Conservation (phyloP, 2,797 vertebrate species). For the Microctenopoma stevenorrisi region DNA sequence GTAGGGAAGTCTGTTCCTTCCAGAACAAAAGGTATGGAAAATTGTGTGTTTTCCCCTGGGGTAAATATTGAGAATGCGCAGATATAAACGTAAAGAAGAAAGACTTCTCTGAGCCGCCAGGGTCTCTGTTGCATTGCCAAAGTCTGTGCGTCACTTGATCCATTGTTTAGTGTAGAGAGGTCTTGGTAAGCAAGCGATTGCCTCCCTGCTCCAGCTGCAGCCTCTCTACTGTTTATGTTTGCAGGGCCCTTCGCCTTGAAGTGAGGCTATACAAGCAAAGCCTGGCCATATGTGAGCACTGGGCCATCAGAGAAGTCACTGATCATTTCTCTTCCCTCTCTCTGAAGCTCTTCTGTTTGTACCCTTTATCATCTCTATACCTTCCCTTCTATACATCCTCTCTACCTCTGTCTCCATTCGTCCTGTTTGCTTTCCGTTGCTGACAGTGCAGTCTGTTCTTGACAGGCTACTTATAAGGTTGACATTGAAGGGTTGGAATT, state of each 20-base stretch:
- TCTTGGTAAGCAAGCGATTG: slow-evolving; percentile 77
- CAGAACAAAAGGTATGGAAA: slow-evolving; percentile 74
- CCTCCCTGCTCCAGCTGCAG: slow-evolving; percentile 78
- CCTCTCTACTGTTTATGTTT: slow-evolving; percentile 83
- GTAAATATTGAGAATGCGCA: slow-evolving; percentile 83
- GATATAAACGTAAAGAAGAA: slow-evolving; percentile 74
- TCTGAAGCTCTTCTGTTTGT: slow-evolving; percentile 8
- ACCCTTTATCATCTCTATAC: background rate
- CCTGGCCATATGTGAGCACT: slow-evolving; percentile 74
- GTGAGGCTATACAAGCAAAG: slow-evolving; percentile 83
- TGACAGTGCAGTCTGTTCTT: slow-evolving; percentile 41
- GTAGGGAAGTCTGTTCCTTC: slow-evolving; percentile 44
- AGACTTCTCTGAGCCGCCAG: slow-evolving; percentile 61
- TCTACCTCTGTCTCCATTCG: slow-evolving; percentile 4
- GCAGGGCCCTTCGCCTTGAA: slow-evolving; percentile 81
- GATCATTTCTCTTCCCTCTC: slow-evolving; percentile 41
- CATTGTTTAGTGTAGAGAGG: slow-evolving; percentile 83
- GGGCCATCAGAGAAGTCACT: slow-evolving; percentile 52
- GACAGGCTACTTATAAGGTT: slow-evolving; percentile 43
- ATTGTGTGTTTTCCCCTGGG: slow-evolving; percentile 66
- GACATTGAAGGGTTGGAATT: slow-evolving; percentile 62
- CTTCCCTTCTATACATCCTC: slow-evolving; percentile 1
- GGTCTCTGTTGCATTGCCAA: slow-evolving; percentile 81
- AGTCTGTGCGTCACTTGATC: slow-evolving; percentile 81
- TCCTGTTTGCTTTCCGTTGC: slow-evolving; percentile 37